These are phyloP conservation scores for Mercenaria mercenaria DNA, from an alignment of 1,140 invertebrate genomes.

Conservation along the genomic window DNA sequence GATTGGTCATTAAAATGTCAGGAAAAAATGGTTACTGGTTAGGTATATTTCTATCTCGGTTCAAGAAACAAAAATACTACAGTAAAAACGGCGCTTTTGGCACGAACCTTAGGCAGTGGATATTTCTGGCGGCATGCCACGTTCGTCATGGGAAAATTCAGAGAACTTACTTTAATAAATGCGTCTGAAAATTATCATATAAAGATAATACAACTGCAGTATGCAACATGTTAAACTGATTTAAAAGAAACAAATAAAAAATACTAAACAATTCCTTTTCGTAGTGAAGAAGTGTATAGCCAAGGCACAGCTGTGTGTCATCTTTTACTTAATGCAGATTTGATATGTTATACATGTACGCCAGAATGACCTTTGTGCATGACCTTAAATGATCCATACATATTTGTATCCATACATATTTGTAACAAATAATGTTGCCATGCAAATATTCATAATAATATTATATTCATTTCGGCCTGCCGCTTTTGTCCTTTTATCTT, in stretches of 20 bases:
- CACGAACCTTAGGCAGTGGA: neutral
- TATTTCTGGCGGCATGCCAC: neutral
- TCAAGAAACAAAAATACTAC: no score
- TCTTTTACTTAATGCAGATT: neutral
- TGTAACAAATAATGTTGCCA: neutral
- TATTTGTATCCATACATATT: neutral
- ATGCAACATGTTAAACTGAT: no score
- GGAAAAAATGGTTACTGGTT: neutral
- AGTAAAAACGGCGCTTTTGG: no score
- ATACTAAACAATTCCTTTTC: no score
- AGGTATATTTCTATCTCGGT: neutral
- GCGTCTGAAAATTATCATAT: no score
- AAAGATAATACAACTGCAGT: no score
- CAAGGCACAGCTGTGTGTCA: neutral
- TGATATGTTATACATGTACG: neutral
- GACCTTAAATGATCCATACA: constrained; percentile 5
- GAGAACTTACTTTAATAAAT: no score
- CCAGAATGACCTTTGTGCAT: neutral
- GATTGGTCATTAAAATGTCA: constrained; percentile 31
- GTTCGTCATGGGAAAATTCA: no score
- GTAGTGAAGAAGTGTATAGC: neutral
- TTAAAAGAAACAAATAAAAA: no score
- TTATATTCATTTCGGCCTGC: neutral
- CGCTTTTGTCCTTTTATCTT: constrained; percentile 31
- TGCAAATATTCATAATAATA: neutral